These are phyloP conservation scores for Bradysia coprophila DNA, from an alignment of 1,140 invertebrate species.

Conservation along the genomic window DNA sequence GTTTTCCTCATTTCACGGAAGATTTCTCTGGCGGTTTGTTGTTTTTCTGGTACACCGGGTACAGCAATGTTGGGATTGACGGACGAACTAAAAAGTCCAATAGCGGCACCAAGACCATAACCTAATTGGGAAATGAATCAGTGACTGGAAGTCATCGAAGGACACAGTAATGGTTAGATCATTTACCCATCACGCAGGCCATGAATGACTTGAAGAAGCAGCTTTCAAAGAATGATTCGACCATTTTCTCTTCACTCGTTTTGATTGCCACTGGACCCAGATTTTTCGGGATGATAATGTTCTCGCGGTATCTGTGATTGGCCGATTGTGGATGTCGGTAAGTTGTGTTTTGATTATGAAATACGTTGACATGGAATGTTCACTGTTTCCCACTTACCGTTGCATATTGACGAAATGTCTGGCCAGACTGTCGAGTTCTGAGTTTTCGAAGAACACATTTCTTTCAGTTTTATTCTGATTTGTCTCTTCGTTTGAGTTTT, in stretches of 20 bases:
- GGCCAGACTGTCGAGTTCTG: constrained; percentile 35
- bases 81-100: constrained; percentile 89
- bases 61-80: constrained; percentile 74
- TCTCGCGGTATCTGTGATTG: constrained; percentile 46
- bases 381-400: constrained; percentile 5
- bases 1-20: constrained; percentile 82
- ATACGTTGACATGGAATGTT: not conserved
- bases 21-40: constrained; percentile 66
- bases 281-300: constrained; percentile 61
- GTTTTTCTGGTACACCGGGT: constrained; percentile 50
- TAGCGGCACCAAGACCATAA: constrained; percentile 79
- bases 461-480: too few species aligned
- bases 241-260: constrained; percentile 68
- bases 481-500: not conserved
- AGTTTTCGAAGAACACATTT: constrained; percentile 24
- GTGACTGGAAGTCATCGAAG: not conserved
- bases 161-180: not conserved
- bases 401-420: constrained; percentile 40
- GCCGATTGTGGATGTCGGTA: not conserved
- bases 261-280: constrained; percentile 60
- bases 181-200: constrained; percentile 74
- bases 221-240: constrained; percentile 78
- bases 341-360: not conserved
- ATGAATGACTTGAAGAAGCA: constrained; percentile 80
- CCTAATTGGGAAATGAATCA: constrained; percentile 35